These are phyloP conservation scores for Agrilus mali DNA, from an alignment of 2,888 invertebrate species.

Conservation along the genomic window DNA sequence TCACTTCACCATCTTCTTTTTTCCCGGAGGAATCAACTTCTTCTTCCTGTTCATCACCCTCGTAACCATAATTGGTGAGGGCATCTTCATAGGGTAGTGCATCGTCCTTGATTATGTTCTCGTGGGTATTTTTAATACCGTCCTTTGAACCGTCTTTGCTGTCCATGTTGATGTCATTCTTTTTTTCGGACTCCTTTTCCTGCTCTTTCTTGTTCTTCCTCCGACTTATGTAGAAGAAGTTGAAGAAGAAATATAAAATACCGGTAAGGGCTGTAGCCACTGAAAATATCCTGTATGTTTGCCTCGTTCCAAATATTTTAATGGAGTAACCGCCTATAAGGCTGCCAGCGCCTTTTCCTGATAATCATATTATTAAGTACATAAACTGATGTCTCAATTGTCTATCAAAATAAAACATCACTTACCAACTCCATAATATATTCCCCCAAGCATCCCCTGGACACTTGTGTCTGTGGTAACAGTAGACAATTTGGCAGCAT, in stretches of 20 bases:
- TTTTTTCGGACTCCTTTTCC: constrained; percentile 13
- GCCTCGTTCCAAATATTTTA: constrained; percentile 56
- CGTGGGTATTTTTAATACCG: constrained; percentile 7
- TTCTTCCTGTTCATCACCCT: constrained; percentile 23
- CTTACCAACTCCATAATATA: constrained; percentile 69
- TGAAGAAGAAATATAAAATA: constrained; percentile 54
- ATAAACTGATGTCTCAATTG: neutral
- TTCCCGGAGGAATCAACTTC: neutral
- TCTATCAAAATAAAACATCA: constrained; percentile 1
- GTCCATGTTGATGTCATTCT: constrained; percentile 17
- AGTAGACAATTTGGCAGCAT: constrained; percentile 60
- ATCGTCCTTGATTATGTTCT: constrained; percentile 14
- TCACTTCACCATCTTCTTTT: neutral
- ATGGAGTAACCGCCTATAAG: constrained; percentile 63
- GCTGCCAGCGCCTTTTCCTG: constrained; percentile 65
- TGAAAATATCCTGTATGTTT: constrained; percentile 60
- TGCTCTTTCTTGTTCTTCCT: constrained; percentile 43
- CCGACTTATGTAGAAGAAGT: constrained; percentile 49
- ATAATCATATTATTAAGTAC: constrained; percentile 10
- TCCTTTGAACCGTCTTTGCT: constrained; percentile 13
- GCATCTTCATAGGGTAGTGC: constrained; percentile 25
- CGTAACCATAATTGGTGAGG: constrained; percentile 26
- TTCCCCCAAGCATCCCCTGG: constrained; percentile 63
- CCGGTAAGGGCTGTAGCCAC: constrained; percentile 50
- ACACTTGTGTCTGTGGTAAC: constrained; percentile 63